Percentiles rank a stretch among this genome's conserved stretches.
These are phyloP conservation scores for Sorex maritimensis DNA, from an alignment of 2,797 vertebrate genomes.

Conservation along the genomic window DNA sequence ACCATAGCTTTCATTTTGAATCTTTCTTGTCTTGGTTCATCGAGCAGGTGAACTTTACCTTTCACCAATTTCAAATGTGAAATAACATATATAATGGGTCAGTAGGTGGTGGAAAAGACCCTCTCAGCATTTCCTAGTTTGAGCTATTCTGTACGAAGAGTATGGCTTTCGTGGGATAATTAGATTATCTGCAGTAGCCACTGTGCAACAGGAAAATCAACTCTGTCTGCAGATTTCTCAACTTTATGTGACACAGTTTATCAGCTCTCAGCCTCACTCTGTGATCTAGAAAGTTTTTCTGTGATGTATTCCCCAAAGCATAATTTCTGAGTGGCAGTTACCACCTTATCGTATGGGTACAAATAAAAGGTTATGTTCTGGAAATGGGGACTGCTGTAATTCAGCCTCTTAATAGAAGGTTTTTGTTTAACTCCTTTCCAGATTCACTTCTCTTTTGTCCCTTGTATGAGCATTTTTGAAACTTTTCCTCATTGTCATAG, in stretches of 20 bases:
- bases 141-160: background rate
- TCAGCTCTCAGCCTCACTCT: conserved; percentile 11
- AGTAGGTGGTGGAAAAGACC: background rate
- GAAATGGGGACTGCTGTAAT: background rate
- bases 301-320: background rate
- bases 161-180: background rate
- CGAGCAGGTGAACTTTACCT: background rate
- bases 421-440: conserved; percentile 11
- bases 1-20: conserved; percentile 2
- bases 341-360: background rate
- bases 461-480: background rate
- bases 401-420: conserved; percentile 19
- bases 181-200: background rate
- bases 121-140: background rate
- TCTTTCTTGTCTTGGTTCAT: background rate
- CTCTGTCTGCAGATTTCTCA: background rate
- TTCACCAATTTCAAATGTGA: background rate
- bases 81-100: background rate
- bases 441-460: conserved; percentile 52
- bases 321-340: conserved; percentile 4
- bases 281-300: background rate
- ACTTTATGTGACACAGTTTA: conserved; percentile 1
- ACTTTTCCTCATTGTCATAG: background rate
- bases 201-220: background rate
- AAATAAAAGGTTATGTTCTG: conserved; percentile 46